These are phyloP conservation scores for Bradypodion ventrale DNA, from an alignment of 2,797 vertebrate genomes.

Conservation along the genomic window DNA sequence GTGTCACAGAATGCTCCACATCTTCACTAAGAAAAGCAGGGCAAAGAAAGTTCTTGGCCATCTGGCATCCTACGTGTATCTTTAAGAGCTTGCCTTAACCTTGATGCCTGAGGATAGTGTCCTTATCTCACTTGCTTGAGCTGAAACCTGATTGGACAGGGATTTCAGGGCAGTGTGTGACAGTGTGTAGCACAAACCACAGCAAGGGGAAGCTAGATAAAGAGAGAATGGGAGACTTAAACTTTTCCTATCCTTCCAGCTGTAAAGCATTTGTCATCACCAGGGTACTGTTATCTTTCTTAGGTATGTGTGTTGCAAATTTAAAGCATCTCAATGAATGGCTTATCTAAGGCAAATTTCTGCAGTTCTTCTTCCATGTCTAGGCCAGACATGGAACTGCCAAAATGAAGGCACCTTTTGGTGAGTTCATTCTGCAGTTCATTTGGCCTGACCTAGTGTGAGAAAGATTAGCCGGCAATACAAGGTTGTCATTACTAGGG, in stretches of 20 bases:
- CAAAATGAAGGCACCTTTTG: no score
- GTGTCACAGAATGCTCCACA: neutral
- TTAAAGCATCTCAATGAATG: neutral
- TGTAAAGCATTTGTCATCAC: neutral
- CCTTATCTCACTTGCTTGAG: conserved; percentile 48
- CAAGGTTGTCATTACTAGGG: no score
- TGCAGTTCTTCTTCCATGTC: no score
- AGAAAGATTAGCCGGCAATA: no score
- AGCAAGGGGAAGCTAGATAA: neutral
- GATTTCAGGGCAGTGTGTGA: conserved; percentile 35
- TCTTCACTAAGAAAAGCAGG: neutral
- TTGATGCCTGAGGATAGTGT: neutral
- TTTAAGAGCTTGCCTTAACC: conserved; percentile 9
- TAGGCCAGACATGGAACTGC: no score
- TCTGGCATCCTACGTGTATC: neutral
- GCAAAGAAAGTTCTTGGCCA: neutral
- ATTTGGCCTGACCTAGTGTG: no score
- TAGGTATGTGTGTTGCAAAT: neutral
- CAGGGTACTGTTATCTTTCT: neutral
- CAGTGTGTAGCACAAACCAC: conserved; percentile 28
- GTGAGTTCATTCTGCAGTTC: no score
- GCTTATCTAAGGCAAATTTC: neutral
- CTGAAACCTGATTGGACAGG: conserved; percentile 7
- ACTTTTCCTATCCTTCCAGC: neutral
- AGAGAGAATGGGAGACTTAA: conserved; percentile 20